Evolutionary conservation across 2,797 vertebrate genomes (phyloP).

Genomic region (Streptopelia turtur): DNA sequence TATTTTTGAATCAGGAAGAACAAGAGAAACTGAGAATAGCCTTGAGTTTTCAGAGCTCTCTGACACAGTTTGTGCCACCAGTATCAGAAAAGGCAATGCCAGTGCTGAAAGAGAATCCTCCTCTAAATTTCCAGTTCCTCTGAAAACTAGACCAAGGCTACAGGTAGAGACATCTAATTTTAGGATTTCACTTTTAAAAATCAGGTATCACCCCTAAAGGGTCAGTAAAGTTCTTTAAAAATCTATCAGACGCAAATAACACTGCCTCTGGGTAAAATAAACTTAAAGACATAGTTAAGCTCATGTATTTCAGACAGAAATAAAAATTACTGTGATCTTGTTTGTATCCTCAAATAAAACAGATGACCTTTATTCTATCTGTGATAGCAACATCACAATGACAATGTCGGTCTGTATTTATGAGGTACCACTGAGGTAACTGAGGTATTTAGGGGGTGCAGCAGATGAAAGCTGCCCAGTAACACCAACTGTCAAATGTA

Average conservation of each 20-base stretch:
- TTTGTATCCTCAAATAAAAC: not conserved
- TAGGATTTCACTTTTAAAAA: conserved; percentile 22
- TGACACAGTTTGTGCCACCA: not conserved
- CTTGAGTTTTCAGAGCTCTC: not conserved
- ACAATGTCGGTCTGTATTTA: not conserved
- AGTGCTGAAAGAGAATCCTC: not conserved
- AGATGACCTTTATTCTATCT: not conserved
- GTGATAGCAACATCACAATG: not conserved
- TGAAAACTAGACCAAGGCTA: conserved; percentile 44
- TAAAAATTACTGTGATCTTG: not conserved
- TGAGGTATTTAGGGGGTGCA: not conserved
- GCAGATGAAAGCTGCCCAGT: not conserved
- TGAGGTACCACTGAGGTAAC: not conserved
- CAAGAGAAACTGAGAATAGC: not conserved
- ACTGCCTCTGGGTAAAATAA: fast-evolving
- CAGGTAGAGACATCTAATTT: conserved; percentile 15
- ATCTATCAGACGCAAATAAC: not conserved
- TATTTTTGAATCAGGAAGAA: not conserved
- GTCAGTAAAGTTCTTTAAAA: not conserved
- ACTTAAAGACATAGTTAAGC: not conserved
- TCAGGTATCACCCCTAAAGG: not conserved
- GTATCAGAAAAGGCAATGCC: fast-evolving
- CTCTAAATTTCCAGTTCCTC: not conserved
- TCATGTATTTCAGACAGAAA: not conserved
- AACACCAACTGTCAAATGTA: not conserved